Conservation (phyloP, 2,888 invertebrate genomes). For the Timema cristinae region DNA sequence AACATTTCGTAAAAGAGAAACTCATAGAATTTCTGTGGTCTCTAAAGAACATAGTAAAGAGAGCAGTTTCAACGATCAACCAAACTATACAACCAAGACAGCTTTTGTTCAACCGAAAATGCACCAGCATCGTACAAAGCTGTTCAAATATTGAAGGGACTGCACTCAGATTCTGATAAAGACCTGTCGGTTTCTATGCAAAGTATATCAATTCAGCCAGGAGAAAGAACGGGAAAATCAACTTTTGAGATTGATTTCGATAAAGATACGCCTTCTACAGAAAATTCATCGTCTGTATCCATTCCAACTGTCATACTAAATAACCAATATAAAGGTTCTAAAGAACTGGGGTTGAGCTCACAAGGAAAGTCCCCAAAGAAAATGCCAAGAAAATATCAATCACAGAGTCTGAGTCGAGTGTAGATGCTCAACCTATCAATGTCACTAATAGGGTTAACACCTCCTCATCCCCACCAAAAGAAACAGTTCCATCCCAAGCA, state of each 20-base stretch:
- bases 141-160: background rate
- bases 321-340: background rate
- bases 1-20: too few relatives aligned
- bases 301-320: background rate
- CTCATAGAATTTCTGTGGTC: too few relatives aligned
- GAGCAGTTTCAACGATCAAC: background rate
- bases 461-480: background rate
- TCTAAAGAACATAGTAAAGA: too few relatives aligned
- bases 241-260: background rate
- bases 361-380: slow-evolving; percentile 11
- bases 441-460: too few relatives aligned
- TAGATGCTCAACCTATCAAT: background rate
- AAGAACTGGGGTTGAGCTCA: background rate
- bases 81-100: slow-evolving; percentile 14
- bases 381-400: slow-evolving; percentile 11
- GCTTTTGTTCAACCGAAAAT: slow-evolving; percentile 17
- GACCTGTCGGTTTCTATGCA: slow-evolving; percentile 2
- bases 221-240: background rate
- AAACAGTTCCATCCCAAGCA: background rate
- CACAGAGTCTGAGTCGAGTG: slow-evolving; percentile 11
- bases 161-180: background rate
- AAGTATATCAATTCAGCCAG: background rate
- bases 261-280: background rate
- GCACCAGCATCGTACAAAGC: slow-evolving; percentile 4
- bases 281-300: background rate